Percentiles rank a stretch among this genome's conserved stretches.
These are phyloP conservation scores for Eubasilissa regina DNA, from an alignment of 1,140 invertebrate genomes.

Conservation along the genomic window DNA sequence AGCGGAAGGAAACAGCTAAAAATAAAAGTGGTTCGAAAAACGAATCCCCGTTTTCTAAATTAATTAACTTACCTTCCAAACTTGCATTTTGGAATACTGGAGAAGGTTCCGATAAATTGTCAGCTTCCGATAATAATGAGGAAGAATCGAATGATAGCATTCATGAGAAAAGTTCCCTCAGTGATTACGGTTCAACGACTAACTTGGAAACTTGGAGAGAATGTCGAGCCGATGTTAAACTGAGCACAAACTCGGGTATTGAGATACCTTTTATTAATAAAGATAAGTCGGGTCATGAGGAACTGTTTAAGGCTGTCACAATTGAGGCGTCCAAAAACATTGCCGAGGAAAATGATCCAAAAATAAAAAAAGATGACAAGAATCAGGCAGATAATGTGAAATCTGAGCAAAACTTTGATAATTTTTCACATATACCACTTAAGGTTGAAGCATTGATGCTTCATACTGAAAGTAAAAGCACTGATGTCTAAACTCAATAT, in stretches of 20 bases:
- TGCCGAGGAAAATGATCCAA: constrained; percentile 64
- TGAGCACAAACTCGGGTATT: background rate
- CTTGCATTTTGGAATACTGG: constrained; percentile 69
- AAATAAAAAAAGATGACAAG: background rate
- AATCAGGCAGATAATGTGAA: background rate
- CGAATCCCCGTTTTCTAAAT: constrained; percentile 64
- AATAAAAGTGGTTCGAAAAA: constrained; percentile 26
- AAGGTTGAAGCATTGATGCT: constrained; percentile 47
- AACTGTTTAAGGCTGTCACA: constrained; percentile 58
- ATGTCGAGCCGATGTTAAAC: background rate
- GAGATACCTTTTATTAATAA: background rate
- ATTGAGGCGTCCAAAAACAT: constrained; percentile 47
- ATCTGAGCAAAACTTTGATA: background rate
- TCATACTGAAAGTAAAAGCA: constrained; percentile 64
- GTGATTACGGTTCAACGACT: constrained; percentile 49
- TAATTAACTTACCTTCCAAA: constrained; percentile 69
- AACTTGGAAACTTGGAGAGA: constrained; percentile 52
- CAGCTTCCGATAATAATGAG: constrained; percentile 27
- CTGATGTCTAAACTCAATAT: constrained; percentile 66
- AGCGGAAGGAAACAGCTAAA: constrained; percentile 51
- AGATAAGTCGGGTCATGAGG: constrained; percentile 59
- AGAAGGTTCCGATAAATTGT: constrained; percentile 62
- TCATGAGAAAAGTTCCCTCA: constrained; percentile 37
- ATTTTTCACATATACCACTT: constrained; percentile 49
- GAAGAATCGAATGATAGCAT: constrained; percentile 39